Base-by-base conservation (phyloP, 2,888 invertebrate genomes). In the Rhagium mordax region DNA sequence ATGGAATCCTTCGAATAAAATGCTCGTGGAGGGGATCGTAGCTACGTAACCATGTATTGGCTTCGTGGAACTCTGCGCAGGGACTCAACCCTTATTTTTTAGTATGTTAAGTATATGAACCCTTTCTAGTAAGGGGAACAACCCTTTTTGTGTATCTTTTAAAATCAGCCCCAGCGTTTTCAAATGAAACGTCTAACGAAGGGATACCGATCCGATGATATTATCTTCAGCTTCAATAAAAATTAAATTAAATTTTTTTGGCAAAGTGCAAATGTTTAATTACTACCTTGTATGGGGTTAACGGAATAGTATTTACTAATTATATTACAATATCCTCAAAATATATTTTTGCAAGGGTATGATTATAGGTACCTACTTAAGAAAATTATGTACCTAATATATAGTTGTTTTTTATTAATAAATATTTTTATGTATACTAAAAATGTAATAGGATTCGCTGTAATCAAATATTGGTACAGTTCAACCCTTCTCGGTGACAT, bases 71-170 rank as follows among this genome's bases (percentile, higher is more conserved):
- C 60, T 79, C 59, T 75, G 66, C 64, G 74, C 72, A 78, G 75
- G 78, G 76, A 65, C 74, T 75, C 74, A 75, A 74, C 78, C 78
- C 77, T 76, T 72, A 73, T 62, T 76, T 80, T 80, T 80, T 78
- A 67, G 57, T 29, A 41, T 55, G 65, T 41, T 51, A 61, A 61
- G 67, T 20, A 24, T 24, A 48, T 18, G 29, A 77, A 75, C 75
- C 73, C 77, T 77, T 77, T 75, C 73, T 65, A 71, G 16, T 21
- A 64, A 69, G 74, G 76, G 74, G 70, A 33, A 57, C 72, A 75
- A 78, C 74, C 76, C 76, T 78, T 79, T 74, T 72, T 65, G 65
- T n/a, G 57, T 29, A 1, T 7, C 21, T 47, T 16, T 16, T 18
- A 49, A 49, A 49, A 49, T 18, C n/a, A 49, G 7, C 49, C 15